phyloP scores from a whole-genome alignment of 1,140 invertebrate species.

The Drosophila tani region DNA sequence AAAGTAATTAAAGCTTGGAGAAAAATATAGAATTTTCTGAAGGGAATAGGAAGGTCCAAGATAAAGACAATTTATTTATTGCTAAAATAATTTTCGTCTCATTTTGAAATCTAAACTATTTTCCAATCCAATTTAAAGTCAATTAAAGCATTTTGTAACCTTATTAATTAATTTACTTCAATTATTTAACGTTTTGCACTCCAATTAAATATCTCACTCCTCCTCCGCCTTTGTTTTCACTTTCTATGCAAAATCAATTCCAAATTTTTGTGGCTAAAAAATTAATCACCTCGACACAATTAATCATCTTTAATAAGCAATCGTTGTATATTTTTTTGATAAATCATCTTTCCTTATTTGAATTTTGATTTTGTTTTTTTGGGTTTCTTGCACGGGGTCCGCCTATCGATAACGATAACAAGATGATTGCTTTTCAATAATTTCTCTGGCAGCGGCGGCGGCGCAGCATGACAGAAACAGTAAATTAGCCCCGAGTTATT shows the following conservation, averaged over 20 bases:
- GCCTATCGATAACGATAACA: conserved; percentile 60
- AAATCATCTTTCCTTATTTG: conserved; percentile 24
- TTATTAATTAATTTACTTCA: not conserved
- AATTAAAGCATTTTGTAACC: not conserved
- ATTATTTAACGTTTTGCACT: conserved; percentile 5
- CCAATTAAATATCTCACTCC: not conserved
- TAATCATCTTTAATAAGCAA: conserved; percentile 43
- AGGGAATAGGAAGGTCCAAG: no score
- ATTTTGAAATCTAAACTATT: no score
- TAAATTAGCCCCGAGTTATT: conserved; percentile 54
- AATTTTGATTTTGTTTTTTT: not conserved
- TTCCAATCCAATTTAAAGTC: not conserved
- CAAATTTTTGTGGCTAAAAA: not conserved
- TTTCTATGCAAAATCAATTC: conserved; percentile 11
- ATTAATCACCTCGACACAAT: conserved; percentile 22
- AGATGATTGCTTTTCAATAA: conserved; percentile 73
- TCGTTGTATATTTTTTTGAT: conserved; percentile 25
- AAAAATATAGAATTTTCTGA: no score
- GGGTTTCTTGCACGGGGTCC: not conserved
- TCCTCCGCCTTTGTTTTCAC: conserved; percentile 12
- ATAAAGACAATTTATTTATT: no score
- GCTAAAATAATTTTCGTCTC: no score
- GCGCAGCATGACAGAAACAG: conserved; percentile 56
- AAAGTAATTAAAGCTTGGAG: no score
- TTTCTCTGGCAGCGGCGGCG: conserved; percentile 32